phyloP scores from a whole-genome alignment of 2,888 invertebrate genomes.

The Busseola fusca region DNA sequence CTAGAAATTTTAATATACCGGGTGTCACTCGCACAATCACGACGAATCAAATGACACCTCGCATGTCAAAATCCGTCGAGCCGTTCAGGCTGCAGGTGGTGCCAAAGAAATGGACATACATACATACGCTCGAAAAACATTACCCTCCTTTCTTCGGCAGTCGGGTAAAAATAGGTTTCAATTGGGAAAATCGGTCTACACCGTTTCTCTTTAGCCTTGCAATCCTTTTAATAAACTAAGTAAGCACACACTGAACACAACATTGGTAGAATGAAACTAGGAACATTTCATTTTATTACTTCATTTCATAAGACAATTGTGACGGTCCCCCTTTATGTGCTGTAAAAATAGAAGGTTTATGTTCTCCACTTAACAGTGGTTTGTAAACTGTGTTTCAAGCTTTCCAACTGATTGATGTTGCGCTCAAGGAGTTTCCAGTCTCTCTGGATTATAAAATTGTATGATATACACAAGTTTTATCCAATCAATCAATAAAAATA shows the following conservation, averaged over 20 bases:
- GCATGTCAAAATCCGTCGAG: too few relatives aligned
- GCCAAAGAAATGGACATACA: too few relatives aligned
- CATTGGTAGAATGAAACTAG: conserved; percentile 41
- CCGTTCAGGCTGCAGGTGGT: too few relatives aligned
- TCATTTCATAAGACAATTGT: conserved; percentile 53
- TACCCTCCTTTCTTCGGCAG: too few relatives aligned
- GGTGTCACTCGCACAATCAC: too few relatives aligned
- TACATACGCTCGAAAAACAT: too few relatives aligned
- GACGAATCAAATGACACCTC: too few relatives aligned
- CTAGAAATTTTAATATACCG: too few relatives aligned
- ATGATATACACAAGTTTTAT: background rate
- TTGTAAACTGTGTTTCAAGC: conserved; percentile 57
- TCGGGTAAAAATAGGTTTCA: background rate
- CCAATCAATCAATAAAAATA: background rate
- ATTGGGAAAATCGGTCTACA: background rate
- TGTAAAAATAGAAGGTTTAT: conserved; percentile 57
- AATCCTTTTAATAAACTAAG: conserved; percentile 43
- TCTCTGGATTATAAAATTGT: background rate
- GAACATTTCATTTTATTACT: conserved; percentile 52
- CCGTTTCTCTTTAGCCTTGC: background rate
- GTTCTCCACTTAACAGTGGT: conserved; percentile 46
- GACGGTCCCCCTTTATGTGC: conserved; percentile 52
- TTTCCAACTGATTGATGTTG: conserved; percentile 55
- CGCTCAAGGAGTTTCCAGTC: background rate
- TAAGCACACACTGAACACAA: conserved; percentile 39